These are phyloP conservation scores for Drosophila jambulina DNA, from an alignment of 1,140 invertebrate genomes.

Conservation along the genomic window DNA sequence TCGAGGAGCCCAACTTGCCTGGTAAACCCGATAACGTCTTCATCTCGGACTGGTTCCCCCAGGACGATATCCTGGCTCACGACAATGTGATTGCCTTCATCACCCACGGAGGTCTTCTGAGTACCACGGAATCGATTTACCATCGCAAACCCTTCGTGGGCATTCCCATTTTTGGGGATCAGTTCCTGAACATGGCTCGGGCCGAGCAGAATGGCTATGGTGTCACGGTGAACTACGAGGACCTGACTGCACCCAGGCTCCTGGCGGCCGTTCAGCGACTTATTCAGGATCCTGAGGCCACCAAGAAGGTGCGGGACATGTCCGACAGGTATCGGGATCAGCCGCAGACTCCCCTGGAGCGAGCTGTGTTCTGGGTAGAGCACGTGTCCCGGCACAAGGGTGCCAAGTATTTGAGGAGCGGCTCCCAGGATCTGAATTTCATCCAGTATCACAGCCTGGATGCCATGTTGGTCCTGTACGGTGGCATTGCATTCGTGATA, in stretches of 20 bases:
- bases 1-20: constrained; percentile 87
- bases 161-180: constrained; percentile 89
- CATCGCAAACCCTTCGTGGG: constrained; percentile 90
- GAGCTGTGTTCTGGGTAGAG: constrained; percentile 90
- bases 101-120: constrained; percentile 90
- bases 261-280: constrained; percentile 55
- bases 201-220: constrained; percentile 86
- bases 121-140: constrained; percentile 90
- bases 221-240: constrained; percentile 67
- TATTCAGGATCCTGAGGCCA: constrained; percentile 60
- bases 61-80: constrained; percentile 90
- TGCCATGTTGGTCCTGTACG: constrained; percentile 69
- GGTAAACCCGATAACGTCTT: constrained; percentile 88
- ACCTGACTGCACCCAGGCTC: constrained; percentile 54
- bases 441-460: constrained; percentile 87
- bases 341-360: constrained; percentile 87
- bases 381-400: constrained; percentile 88
- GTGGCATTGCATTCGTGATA: constrained; percentile 61
- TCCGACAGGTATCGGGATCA: constrained; percentile 89
- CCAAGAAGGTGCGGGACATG: constrained; percentile 85
- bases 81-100: constrained; percentile 90
- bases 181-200: constrained; percentile 87
- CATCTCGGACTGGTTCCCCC: constrained; percentile 89
- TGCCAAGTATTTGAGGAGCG: constrained; percentile 85
- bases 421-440: constrained; percentile 86